phyloP scores from a whole-genome alignment of 2,888 invertebrate genomes.

The Drosophila barbarae region DNA sequence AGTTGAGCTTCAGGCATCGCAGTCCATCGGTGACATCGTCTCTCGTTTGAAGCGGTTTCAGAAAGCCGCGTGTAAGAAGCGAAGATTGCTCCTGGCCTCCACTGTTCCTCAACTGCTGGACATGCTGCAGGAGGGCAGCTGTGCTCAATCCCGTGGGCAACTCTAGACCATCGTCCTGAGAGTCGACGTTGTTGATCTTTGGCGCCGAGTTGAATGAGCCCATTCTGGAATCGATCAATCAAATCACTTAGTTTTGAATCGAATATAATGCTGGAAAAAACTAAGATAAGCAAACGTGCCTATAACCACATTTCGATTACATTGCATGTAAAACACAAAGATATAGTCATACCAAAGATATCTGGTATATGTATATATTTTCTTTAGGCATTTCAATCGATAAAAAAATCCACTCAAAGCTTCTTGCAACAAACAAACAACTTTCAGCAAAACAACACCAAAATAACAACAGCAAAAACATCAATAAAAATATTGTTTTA shows the following conservation, averaged over 20 bases:
- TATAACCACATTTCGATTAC: slow-evolving; percentile 14
- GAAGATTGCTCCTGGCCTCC: slow-evolving; percentile 78
- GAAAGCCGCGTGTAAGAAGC: slow-evolving; percentile 78
- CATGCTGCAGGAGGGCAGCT: slow-evolving; percentile 81
- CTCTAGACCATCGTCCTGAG: slow-evolving; percentile 82
- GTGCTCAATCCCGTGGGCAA: slow-evolving; percentile 80
- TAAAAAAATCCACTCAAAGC: slow-evolving; percentile 12
- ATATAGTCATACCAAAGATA: background rate
- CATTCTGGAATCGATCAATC: slow-evolving; percentile 82
- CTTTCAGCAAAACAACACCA: slow-evolving; percentile 24
- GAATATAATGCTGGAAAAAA: background rate
- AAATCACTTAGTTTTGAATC: background rate
- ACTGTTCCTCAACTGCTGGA: slow-evolving; percentile 80
- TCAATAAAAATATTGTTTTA: slow-evolving; percentile 6
- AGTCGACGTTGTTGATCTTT: slow-evolving; percentile 83
- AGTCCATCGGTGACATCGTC: slow-evolving; percentile 78
- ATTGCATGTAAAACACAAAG: slow-evolving; percentile 2
- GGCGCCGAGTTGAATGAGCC: slow-evolving; percentile 86
- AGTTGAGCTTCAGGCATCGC: slow-evolving; percentile 79
- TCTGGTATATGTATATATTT: slow-evolving; percentile 1
- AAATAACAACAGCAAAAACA: slow-evolving; percentile 34
- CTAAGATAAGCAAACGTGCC: slow-evolving; percentile 13
- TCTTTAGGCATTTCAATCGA: slow-evolving; percentile 22
- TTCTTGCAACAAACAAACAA: slow-evolving; percentile 26
- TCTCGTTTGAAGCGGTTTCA: slow-evolving; percentile 65